Conservation (phyloP, 2,888 invertebrate species). For the Pyralis farinalis region DNA sequence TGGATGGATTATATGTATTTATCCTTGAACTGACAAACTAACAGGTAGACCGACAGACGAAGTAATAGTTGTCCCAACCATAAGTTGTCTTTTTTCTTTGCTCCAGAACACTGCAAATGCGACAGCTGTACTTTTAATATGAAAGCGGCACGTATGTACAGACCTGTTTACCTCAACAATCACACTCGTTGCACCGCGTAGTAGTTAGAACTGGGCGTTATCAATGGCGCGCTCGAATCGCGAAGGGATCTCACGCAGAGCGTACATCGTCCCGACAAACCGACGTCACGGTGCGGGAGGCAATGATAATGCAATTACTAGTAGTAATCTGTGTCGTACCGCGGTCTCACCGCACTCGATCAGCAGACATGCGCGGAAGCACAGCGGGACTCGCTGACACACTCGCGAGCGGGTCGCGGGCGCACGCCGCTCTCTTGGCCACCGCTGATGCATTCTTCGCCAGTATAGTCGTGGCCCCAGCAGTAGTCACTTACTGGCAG, state of each 20-base stretch:
- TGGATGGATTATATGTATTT: too few species aligned
- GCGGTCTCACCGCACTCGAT: conserved; percentile 48
- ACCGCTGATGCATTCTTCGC: conserved; percentile 87
- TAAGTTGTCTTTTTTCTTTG: too few species aligned
- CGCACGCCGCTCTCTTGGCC: conserved; percentile 79
- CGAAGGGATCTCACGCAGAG: conserved; percentile 20
- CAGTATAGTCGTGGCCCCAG: conserved; percentile 87
- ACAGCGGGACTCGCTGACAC: conserved; percentile 84
- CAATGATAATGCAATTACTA: conserved; percentile 71
- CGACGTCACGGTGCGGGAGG: conserved; percentile 53
- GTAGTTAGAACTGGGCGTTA: conserved; percentile 8
- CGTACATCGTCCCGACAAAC: conserved; percentile 18
- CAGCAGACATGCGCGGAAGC: conserved; percentile 83
- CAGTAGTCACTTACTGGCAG: conserved; percentile 93
- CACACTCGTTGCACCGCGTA: conserved; percentile 1
- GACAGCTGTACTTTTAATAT: too few species aligned
- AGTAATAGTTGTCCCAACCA: too few species aligned
- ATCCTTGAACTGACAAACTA: too few species aligned
- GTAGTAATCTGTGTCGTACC: conserved; percentile 48
- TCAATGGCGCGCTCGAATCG: conserved; percentile 13
- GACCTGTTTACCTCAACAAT: conserved; percentile 16
- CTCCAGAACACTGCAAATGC: too few species aligned
- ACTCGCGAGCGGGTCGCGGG: conserved; percentile 77
- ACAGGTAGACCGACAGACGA: too few species aligned
- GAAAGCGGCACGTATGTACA: too few species aligned